Base-by-base conservation (phyloP, 2,797 vertebrate species). In the Parotocinclus haroldoi region DNA sequence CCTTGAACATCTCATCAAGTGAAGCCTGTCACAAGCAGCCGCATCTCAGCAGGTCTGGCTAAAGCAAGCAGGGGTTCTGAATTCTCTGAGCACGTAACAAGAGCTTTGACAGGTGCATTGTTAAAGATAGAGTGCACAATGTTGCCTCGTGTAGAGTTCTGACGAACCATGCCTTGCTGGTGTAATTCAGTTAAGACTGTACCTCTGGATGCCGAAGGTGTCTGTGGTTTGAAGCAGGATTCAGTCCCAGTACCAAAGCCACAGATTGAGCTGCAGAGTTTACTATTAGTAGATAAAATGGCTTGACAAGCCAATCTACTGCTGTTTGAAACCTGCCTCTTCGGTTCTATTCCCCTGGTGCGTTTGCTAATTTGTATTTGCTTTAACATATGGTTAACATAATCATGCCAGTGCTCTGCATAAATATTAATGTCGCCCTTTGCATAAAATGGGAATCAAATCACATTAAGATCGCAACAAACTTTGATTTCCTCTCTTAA, bases 91-190 rank as follows among this genome's bases (percentile, higher is more conserved):
- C 74, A 66, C 78, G 75, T 84, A 86, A 86, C 79, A 55, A 84
- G 72, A 79, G 82, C 73, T 69, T 83, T 81, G 83, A 84, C 88
- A 90, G 87, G 88, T 91, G 88, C 80, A 78, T 83, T 84, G 87
- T 88, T 89, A 85, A 88, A 90, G 89, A 91, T 89, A 90, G 86
- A 83, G 82, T 62, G 77, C 81, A 82, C 83, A 78, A 80, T 72
- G 48, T 75, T 76, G 66, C 51, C 62, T 83, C 80, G 80, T 27
- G 66, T 17, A 74, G 83, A 83, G 83, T 87, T 83, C 81, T 84
- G 84, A 87, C 79, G 58, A 82, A 83, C 80, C 53, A 11, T 76
- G 76, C 81, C 65, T 79, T 78, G 77, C 82, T 84, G 80, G 77
- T 79, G 80, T 84, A 80, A 83, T 71, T 53, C 71, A 71, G 80